These are phyloP conservation scores for Plebejus anna DNA, from an alignment of 2,888 invertebrate species.

Conservation along the genomic window DNA sequence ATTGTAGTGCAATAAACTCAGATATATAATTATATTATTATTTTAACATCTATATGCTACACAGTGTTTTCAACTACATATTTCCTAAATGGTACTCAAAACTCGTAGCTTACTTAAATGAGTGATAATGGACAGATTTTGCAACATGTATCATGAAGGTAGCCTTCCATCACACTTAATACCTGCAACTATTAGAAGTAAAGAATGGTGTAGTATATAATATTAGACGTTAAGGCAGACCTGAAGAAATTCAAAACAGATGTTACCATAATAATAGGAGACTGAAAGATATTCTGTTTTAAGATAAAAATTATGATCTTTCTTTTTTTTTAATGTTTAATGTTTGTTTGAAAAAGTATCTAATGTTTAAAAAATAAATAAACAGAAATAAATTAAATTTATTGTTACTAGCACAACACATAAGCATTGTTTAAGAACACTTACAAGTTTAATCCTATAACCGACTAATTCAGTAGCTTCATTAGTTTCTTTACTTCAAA, in stretches of 20 bases:
- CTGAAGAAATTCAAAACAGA: neutral
- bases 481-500: neutral
- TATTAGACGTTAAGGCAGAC: neutral
- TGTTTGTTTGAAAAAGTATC: neutral
- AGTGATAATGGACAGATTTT: neutral
- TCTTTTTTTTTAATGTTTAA: neutral
- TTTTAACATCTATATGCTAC: too few species aligned
- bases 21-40: too few species aligned
- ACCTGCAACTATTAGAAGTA: neutral
- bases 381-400: too few species aligned
- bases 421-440: slow-evolving; percentile 17
- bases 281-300: neutral
- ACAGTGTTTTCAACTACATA: neutral
- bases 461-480: neutral
- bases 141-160: neutral
- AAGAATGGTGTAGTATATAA: neutral
- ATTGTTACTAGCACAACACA: neutral
- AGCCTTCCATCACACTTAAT: neutral
- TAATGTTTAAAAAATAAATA: too few species aligned
- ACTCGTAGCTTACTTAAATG: too few species aligned
- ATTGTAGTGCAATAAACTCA: too few species aligned
- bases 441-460: slow-evolving; percentile 17
- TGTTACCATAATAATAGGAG: neutral
- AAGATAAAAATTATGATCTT: neutral
- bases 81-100: too few species aligned